phyloP scores from a whole-genome alignment of 2,888 invertebrate genomes.

The Luperina testacea region DNA sequence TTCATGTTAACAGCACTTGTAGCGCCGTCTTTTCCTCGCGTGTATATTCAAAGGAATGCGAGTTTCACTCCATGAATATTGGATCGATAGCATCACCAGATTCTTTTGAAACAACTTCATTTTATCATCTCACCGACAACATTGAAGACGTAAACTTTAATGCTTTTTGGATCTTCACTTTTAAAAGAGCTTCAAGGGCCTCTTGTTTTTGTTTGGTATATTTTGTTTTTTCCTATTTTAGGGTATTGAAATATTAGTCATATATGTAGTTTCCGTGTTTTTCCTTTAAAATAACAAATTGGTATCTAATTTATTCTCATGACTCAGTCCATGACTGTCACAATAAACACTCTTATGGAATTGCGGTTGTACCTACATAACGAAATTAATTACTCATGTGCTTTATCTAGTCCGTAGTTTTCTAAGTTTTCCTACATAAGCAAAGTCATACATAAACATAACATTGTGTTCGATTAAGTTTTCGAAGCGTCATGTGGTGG shows the following conservation, averaged over 20 bases:
- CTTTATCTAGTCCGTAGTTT: not conserved
- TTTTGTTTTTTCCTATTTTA: not conserved
- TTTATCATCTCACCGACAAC: conserved; percentile 30
- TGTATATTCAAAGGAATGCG: conserved; percentile 50
- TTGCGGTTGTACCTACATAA: not conserved
- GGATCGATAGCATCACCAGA: conserved; percentile 44
- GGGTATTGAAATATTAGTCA: conserved; percentile 8
- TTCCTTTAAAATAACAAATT: conserved; percentile 39
- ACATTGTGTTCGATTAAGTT: not conserved
- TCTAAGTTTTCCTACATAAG: not conserved
- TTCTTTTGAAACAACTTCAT: conserved; percentile 38
- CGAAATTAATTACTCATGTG: not conserved
- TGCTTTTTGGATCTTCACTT: conserved; percentile 18
- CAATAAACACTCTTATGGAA: conserved; percentile 3
- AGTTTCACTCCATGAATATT: conserved; percentile 59
- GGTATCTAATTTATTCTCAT: conserved; percentile 26
- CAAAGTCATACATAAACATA: not conserved
- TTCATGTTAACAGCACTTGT: conserved; percentile 29
- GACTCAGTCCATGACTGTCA: conserved; percentile 14
- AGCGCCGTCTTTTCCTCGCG: conserved; percentile 43
- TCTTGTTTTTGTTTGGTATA: not conserved
- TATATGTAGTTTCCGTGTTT: conserved; percentile 27
- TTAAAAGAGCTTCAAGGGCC: not conserved
- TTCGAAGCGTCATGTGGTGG: conserved; percentile 8
- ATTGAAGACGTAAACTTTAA: conserved; percentile 31